Percentiles rank a stretch among this genome's conserved stretches.
Evolutionary conservation across 2,113 vertebrate species (phyloP).

Genomic region (Cyprinodon tularosa): DNA sequence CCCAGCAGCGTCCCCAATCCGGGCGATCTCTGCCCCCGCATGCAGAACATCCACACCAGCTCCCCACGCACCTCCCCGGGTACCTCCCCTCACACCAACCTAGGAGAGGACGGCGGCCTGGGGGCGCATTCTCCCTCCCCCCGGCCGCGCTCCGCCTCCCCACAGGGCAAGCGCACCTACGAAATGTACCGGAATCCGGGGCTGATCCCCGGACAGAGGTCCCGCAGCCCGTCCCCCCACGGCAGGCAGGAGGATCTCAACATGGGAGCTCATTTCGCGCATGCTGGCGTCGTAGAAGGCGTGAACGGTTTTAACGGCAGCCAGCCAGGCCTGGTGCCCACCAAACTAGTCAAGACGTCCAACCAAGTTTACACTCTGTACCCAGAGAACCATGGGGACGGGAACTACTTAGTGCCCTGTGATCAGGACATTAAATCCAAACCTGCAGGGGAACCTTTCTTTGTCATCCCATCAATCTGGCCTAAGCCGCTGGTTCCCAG

Average conservation of each 20-base stretch:
- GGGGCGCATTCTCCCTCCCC: conserved; percentile 90
- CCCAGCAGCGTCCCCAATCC: conserved; percentile 90
- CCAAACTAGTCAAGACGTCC: conserved; percentile 92
- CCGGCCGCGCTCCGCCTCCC: conserved; percentile 90
- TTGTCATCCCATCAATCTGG: conserved; percentile 92
- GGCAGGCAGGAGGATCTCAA: conserved; percentile 82
- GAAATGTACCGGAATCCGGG: conserved; percentile 87
- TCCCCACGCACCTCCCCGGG: conserved; percentile 92
- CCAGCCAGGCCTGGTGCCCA: conserved; percentile 86
- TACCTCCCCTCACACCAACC: conserved; percentile 91
- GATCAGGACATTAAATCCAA: conserved; percentile 90
- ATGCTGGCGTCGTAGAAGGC: conserved; percentile 81
- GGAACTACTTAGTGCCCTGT: conserved; percentile 87
- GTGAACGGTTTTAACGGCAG: conserved; percentile 83
- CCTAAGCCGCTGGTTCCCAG: conserved; percentile 90
- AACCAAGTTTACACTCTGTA: conserved; percentile 86
- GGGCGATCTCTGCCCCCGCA: conserved; percentile 92
- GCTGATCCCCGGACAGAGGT: conserved; percentile 83
- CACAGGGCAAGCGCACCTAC: conserved; percentile 95
- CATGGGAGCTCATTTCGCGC: conserved; percentile 72
- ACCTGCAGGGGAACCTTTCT: conserved; percentile 84
- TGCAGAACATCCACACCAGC: conserved; percentile 96
- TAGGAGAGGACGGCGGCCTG: conserved; percentile 88
- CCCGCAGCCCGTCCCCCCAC: conserved; percentile 93
- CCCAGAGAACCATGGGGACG: conserved; percentile 82